Evolutionary conservation across 1,140 invertebrate genomes (phyloP).

Genomic region (Trichonephila inaurata): DNA sequence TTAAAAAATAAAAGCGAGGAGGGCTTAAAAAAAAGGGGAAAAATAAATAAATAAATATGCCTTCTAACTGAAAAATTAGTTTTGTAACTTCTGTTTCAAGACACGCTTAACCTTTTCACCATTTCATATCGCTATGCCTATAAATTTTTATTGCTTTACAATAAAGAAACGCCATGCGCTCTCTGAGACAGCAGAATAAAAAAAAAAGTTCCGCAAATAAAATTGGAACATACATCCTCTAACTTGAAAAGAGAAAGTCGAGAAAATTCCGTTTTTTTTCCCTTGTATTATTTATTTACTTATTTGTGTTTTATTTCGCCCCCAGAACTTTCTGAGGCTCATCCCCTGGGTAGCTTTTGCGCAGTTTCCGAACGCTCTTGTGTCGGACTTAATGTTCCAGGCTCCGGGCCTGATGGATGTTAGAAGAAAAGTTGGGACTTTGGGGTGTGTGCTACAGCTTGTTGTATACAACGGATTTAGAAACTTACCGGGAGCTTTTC

Average conservation of each 20-base stretch:
- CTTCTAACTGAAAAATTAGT: constrained; percentile 30
- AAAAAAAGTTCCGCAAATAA: constrained; percentile 48
- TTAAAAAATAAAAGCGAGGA: not conserved
- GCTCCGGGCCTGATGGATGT: constrained; percentile 49
- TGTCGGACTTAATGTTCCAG: constrained; percentile 44
- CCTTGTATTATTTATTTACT: constrained; percentile 56
- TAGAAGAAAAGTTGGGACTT: constrained; percentile 8
- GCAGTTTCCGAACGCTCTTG: not conserved
- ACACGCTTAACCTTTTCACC: constrained; percentile 33
- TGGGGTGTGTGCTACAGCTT: not conserved
- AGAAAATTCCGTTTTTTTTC: constrained; percentile 43
- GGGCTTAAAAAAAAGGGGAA: not conserved
- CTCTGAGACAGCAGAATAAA: not conserved
- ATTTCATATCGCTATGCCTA: constrained; percentile 40
- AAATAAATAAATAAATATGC: not conserved
- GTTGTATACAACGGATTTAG: constrained; percentile 42
- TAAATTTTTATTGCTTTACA: constrained; percentile 72
- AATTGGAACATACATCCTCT: constrained; percentile 58
- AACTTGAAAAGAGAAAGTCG: constrained; percentile 64
- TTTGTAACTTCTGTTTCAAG: constrained; percentile 26
- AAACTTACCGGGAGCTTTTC: constrained; percentile 10
- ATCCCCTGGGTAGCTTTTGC: constrained; percentile 61
- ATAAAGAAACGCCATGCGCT: constrained; percentile 1
- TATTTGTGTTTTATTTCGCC: constrained; percentile 65
- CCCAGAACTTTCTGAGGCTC: constrained; percentile 43